phyloP scores from a whole-genome alignment of 2,888 invertebrate genomes.

The Autographa gamma region DNA sequence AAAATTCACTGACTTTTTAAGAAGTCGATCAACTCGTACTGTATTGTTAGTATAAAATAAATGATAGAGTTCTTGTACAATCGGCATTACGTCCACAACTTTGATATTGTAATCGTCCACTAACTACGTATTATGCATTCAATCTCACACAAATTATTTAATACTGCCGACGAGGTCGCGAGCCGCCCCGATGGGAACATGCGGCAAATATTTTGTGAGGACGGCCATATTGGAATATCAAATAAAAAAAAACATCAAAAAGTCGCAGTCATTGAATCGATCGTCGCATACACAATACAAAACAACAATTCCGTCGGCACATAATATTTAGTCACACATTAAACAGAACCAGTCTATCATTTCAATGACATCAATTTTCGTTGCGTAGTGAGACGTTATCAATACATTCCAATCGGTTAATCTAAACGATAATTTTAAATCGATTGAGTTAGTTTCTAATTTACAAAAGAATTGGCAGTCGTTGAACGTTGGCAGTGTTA shows the following conservation, averaged over 20 bases:
- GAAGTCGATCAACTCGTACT: conserved; percentile 70
- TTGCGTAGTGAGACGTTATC: conserved; percentile 60
- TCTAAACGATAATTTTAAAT: conserved; percentile 36
- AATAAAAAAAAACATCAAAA: conserved; percentile 32
- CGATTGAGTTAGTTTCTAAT: conserved; percentile 27
- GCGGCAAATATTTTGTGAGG: conserved; percentile 64
- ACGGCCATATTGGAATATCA: conserved; percentile 50
- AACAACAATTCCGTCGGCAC: conserved; percentile 56
- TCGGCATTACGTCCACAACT: conserved; percentile 56
- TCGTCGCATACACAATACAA: conserved; percentile 30
- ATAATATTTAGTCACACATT: conserved; percentile 61
- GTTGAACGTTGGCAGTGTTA: conserved; percentile 55
- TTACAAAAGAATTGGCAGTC: conserved; percentile 48
- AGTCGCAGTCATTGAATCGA: conserved; percentile 33
- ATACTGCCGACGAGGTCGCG: conserved; percentile 82
- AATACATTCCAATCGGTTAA: conserved; percentile 46
- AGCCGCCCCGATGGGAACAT: conserved; percentile 64
- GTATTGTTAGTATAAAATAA: conserved; percentile 58
- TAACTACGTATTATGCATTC: conserved; percentile 74
- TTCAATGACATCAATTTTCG: conserved; percentile 49
- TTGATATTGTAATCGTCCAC: conserved; percentile 45
- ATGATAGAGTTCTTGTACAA: conserved; percentile 43
- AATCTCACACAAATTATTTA: conserved; percentile 77
- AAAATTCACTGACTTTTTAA: conserved; percentile 72
- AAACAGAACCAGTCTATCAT: conserved; percentile 64